Conservation (phyloP, 2,888 invertebrate genomes). For the Acheta domesticus region DNA sequence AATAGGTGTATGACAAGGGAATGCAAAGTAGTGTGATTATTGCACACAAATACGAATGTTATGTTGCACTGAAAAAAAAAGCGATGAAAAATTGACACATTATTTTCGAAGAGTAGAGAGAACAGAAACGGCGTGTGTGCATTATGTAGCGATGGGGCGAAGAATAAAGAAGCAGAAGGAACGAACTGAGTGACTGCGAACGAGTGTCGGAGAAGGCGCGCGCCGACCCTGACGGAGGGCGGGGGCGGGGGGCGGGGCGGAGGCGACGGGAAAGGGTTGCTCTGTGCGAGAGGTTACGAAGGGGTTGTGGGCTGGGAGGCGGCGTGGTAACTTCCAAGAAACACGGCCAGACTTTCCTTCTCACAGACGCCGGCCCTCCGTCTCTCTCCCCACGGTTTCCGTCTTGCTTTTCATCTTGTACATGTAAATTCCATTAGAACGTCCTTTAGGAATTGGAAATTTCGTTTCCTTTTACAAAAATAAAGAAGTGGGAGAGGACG, state of each 20-base stretch:
- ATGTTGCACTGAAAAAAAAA: too few species aligned
- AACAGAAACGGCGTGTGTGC: too few species aligned
- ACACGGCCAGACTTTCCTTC: background rate
- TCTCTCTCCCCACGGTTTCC: background rate
- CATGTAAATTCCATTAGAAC: conserved; percentile 35
- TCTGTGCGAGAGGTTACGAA: background rate
- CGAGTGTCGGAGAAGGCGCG: background rate
- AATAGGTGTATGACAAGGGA: too few species aligned
- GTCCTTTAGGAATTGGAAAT: conserved; percentile 27
- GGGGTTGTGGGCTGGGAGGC: background rate
- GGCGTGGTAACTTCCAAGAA: background rate
- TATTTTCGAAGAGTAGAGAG: too few species aligned
- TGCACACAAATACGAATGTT: too few species aligned
- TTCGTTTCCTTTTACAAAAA: conserved; percentile 7
- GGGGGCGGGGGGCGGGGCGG: background rate
- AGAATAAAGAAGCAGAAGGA: background rate
- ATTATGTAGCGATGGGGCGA: too few species aligned
- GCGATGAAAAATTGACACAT: too few species aligned
- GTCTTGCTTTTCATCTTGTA: conserved; percentile 31
- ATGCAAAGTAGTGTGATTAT: too few species aligned
- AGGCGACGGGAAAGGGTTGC: background rate
- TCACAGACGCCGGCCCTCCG: background rate
- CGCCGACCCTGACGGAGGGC: background rate
- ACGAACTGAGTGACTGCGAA: background rate
- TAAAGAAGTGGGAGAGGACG: background rate